A percentile compares a stretch with the other conserved stretches of the same genome.
phyloP scores from a whole-genome alignment of 1,140 invertebrate genomes.

The Cataglyphis hispanica region DNA sequence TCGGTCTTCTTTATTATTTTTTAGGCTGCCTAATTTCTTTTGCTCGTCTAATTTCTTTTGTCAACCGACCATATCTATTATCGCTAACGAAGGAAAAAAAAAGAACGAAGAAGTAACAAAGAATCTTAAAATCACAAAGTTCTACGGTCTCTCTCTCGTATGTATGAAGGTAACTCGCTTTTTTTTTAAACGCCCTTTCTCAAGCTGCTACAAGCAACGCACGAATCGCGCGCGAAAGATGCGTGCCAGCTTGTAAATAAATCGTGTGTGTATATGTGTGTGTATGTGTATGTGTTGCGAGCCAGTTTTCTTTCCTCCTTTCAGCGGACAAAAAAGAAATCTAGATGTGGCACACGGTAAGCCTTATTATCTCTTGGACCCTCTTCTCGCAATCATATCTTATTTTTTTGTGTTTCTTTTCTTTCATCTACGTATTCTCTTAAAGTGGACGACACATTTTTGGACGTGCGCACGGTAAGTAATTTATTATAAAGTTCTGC shows the following conservation, averaged over 20 bases:
- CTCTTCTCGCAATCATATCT: constrained; percentile 71
- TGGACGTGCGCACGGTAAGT: constrained; percentile 79
- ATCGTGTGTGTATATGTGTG: constrained; percentile 33
- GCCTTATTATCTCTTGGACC: constrained; percentile 75
- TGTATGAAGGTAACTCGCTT: constrained; percentile 38
- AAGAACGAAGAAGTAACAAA: constrained; percentile 71
- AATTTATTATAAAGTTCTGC: constrained; percentile 73
- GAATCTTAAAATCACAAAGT: constrained; percentile 30
- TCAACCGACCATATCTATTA: constrained; percentile 29
- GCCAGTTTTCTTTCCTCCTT: constrained; percentile 62
- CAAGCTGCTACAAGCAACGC: constrained; percentile 52
- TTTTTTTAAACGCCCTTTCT: constrained; percentile 22
- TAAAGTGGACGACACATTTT: constrained; percentile 79
- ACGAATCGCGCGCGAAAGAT: constrained; percentile 45
- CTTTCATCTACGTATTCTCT: constrained; percentile 69
- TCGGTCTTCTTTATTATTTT: not conserved
- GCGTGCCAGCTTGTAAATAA: constrained; percentile 64
- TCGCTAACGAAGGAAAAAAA: constrained; percentile 47
- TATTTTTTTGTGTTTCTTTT: constrained; percentile 56
- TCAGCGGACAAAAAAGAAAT: constrained; percentile 57
- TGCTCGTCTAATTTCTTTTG: constrained; percentile 5
- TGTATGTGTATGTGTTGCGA: constrained; percentile 13
- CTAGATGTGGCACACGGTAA: constrained; percentile 69
- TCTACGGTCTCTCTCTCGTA: constrained; percentile 60
- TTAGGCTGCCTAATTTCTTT: constrained; percentile 10